These are phyloP conservation scores for Phrynocephalus guinanensis DNA, from an alignment of 2,797 vertebrate species.

Conservation along the genomic window DNA sequence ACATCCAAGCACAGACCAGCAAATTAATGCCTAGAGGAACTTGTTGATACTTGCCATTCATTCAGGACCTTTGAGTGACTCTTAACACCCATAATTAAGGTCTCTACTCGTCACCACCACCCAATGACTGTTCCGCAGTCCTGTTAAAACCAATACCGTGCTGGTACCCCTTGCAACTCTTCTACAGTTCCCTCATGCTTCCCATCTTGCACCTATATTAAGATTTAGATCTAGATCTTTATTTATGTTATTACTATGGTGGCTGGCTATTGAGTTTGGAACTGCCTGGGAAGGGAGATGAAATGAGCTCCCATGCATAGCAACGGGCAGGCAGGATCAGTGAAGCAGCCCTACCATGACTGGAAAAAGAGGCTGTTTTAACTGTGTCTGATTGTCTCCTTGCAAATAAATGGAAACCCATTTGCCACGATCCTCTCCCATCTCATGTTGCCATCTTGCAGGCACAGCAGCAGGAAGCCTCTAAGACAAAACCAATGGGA, in stretches of 20 bases:
- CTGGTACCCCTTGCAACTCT: too few relatives aligned
- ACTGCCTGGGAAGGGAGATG: background rate
- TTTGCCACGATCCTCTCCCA: background rate
- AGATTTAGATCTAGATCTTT: background rate
- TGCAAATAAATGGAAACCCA: background rate
- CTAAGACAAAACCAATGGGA: conserved; percentile 6
- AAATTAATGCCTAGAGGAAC: too few relatives aligned
- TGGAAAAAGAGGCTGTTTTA: background rate
- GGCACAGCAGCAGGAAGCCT: background rate
- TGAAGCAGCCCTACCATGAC: background rate
- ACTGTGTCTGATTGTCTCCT: conserved; percentile 17
- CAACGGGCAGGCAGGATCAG: background rate
- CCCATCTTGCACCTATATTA: too few relatives aligned
- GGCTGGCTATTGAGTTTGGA: background rate
- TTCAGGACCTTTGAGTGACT: too few relatives aligned
- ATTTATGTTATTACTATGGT: background rate
- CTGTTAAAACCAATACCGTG: too few relatives aligned
- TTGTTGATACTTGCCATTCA: too few relatives aligned
- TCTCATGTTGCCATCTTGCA: fast-evolving
- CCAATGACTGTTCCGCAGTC: too few relatives aligned
- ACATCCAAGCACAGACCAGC: too few relatives aligned
- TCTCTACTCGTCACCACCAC: too few relatives aligned
- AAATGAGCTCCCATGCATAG: background rate
- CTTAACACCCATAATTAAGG: too few relatives aligned
- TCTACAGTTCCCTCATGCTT: too few relatives aligned